Conservation (phyloP, 2,888 invertebrate genomes). For the Acrocyrtus sp. region DNA sequence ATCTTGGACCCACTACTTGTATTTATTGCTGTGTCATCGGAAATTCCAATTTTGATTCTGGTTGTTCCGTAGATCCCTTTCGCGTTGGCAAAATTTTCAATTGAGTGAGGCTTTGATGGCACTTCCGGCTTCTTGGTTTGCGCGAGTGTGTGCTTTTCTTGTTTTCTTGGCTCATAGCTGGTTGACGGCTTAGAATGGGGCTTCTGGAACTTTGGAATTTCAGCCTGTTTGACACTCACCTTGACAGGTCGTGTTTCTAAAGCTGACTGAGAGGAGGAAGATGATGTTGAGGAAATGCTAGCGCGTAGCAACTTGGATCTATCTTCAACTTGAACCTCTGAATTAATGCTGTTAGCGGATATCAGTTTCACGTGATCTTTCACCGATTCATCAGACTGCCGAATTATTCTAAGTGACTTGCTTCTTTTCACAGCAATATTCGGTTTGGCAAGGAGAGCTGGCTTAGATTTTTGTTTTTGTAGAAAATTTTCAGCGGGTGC, state of each 20-base stretch:
- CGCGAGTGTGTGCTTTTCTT: too few relatives aligned
- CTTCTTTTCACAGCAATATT: conserved; percentile 66
- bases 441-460: conserved; percentile 62
- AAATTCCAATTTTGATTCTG: conserved; percentile 52
- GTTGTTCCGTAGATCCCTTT: conserved; percentile 35
- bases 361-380: conserved; percentile 27
- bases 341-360: conserved; percentile 9
- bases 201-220: conserved; percentile 61
- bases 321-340: conserved; percentile 39
- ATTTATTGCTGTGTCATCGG: conserved; percentile 53
- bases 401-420: conserved; percentile 66
- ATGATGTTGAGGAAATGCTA: conserved; percentile 2
- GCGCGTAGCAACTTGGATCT: conserved; percentile 18
- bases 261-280: conserved; percentile 15
- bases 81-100: conserved; percentile 16
- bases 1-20: conserved; percentile 15
- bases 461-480: conserved; percentile 57
- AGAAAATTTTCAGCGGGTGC: conserved; percentile 30
- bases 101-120: conserved; percentile 38
- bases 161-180: too few relatives aligned
- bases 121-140: conserved; percentile 36
- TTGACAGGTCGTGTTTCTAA: conserved; percentile 53
- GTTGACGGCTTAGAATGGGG: conserved; percentile 54
- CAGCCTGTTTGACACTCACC: conserved; percentile 61
- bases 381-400: conserved; percentile 19